Evolutionary conservation across 2,888 invertebrate species (phyloP), one percentile per base, ranked within the genome.

Genomic region (Agriotes lineatus): DNA sequence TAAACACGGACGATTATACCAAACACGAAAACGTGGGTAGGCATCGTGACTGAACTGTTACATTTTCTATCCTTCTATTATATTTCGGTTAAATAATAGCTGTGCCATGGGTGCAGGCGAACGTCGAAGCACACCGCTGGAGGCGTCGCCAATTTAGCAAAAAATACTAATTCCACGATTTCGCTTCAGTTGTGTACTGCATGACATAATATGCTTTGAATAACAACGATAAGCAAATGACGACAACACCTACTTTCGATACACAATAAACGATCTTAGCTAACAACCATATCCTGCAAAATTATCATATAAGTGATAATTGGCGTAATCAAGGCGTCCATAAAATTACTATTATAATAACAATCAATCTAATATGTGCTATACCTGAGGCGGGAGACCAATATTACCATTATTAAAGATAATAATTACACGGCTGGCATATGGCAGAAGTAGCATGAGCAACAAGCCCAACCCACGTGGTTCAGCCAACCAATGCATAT

Each of bases 341-440:
- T 63, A 63, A 63, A 63, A 52, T 54, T 18, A 42, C 19, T 19
- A 33, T 54, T 63, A 54, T 42, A 54, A 50, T 48, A 45, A 37
- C 35, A 25, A 48, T 50, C 20, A 50, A 61, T 37, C 9, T 39
- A 22, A 57, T 57, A n/a, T 37, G 16, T n/a, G 2, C 57, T 3
- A 22, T 57, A 20, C 57, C 39, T 42, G 39, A 22, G 42, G 39
- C 20, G 52, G 18, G 42, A 42, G 52, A 39, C 25, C 57, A 52
- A 48, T 60, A 68, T 57, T 37, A 68, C 65, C 45, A 70, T 59
- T 30, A 61, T 60, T 62, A 63, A 35, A 52, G 45, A 71, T 63
- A 71, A 66, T 69, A 64, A 71, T 69, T 65, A 69, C 50, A 65
- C 59, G 60, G 59, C 48, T 72, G 69, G 63, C 64, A 69, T 63